These are phyloP conservation scores for Hydropsyche tenuis DNA, from an alignment of 1,140 invertebrate genomes.

Conservation along the genomic window DNA sequence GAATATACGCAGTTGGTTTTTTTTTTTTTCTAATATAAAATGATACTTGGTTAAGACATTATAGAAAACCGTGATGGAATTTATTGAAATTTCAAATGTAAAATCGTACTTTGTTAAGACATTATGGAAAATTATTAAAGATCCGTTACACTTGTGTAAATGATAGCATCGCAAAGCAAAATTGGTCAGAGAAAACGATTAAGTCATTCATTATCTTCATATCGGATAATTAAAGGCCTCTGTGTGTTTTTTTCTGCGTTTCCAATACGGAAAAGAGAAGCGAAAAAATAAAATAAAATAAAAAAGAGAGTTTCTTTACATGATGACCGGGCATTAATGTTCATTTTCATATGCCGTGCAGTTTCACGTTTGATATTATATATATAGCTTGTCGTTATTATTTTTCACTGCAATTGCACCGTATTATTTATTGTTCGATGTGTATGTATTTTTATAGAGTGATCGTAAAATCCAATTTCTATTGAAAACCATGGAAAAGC, in stretches of 20 bases:
- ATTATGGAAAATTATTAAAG: too few species aligned
- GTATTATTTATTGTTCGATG: conserved; percentile 3
- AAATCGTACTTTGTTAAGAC: too few species aligned
- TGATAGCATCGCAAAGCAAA: too few species aligned
- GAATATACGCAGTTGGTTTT: neutral
- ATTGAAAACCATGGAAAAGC: neutral
- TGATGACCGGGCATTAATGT: conserved; percentile 22
- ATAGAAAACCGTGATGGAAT: too few species aligned
- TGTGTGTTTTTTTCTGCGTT: too few species aligned
- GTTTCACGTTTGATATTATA: neutral
- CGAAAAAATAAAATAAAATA: neutral
- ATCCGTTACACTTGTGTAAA: too few species aligned
- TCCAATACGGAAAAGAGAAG: neutral
- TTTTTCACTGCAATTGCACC: conserved; percentile 17
- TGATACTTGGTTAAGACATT: too few species aligned
- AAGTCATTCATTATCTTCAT: too few species aligned
- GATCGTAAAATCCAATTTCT: conserved; percentile 1
- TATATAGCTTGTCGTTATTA: neutral
- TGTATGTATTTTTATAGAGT: neutral
- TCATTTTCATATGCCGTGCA: conserved; percentile 24
- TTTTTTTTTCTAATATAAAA: too few species aligned
- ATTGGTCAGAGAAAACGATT: too few species aligned
- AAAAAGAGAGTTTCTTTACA: conserved; percentile 3
- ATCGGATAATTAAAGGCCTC: too few species aligned
- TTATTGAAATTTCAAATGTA: too few species aligned